Base-by-base conservation (phyloP, 1,140 invertebrate species). In the Protaetia brevitarsis region DNA sequence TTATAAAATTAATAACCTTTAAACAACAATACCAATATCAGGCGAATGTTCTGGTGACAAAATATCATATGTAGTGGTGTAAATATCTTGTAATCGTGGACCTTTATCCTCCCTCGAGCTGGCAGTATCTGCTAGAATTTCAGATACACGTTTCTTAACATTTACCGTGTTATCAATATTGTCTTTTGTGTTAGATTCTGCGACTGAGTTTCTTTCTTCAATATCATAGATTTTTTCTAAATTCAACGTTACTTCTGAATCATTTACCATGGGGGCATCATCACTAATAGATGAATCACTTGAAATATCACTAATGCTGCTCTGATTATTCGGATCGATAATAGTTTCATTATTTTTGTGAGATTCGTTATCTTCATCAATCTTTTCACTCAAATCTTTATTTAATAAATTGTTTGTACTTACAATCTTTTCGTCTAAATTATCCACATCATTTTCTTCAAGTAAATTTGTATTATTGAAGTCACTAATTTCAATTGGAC, bases 1-100 rank as follows among this genome's bases (percentile, higher is more conserved):
- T 26, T 59, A 51, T 19, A 51, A 51, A 51, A 51, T 51, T 19
- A 51, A 51, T 23, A 16, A 16, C 16, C 1, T 19, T 51, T 59
- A n/a, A 2, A 13, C 2, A 13, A 62, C 10, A 57, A 56, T 37
- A 63, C 76, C 72, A 66, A 64, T 62, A 64, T 76, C 73, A 13
- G 76, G 70, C 13, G 73, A 72, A 65, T 69, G 66, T 10, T 69
- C 64, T n/a, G 75, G 71, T 13, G 70, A 72, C 8, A 68, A 65
- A 31, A 75, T 66, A 63, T 76, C 74, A 59, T 75, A 76, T 3
- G 76, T 72, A 23, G 76, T 77, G 0, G 73, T 66, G 61, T 76
- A 77, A n/a, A 76, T 65, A 68, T 78, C 76, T 51, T 74, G 74
- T 27, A 77, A 27, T 31, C 73, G 65, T 2, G 74, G 69, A 70